Conservation (phyloP, 2,113 vertebrate genomes). For the Garra rufa region DNA sequence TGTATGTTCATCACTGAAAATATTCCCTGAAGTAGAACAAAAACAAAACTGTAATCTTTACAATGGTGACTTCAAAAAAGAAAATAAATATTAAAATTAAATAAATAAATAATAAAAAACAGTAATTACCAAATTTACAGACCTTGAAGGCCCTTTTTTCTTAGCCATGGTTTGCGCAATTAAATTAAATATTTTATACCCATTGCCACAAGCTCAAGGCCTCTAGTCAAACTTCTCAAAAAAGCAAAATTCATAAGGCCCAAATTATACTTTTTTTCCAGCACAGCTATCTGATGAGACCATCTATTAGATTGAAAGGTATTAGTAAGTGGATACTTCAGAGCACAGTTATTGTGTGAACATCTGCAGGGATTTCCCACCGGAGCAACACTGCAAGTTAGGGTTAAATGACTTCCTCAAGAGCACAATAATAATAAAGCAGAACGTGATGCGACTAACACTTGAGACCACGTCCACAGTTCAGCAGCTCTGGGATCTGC, state of each 20-base stretch:
- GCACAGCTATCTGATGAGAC: background rate
- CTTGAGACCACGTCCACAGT: slow-evolving; percentile 17
- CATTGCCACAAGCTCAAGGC: background rate
- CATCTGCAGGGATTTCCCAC: background rate
- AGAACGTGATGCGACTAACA: slow-evolving; percentile 9
- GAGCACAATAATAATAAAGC: background rate
- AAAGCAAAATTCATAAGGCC: background rate
- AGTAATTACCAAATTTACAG: too few species aligned
- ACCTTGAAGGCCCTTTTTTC: background rate
- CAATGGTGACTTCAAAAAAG: too few species aligned
- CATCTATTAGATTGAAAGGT: background rate
- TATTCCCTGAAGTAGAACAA: too few species aligned
- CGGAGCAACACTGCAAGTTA: background rate
- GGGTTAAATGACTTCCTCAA: background rate
- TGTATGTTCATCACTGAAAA: too few species aligned
- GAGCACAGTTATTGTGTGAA: background rate
- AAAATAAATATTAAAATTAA: too few species aligned
- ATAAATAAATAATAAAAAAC: too few species aligned
- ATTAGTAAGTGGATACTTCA: background rate
- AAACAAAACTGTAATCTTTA: too few species aligned
- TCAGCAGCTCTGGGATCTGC: slow-evolving; percentile 4
- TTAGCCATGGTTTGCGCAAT: background rate
- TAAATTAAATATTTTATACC: background rate
- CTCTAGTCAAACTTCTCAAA: background rate
- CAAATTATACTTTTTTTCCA: background rate